Conservation (phyloP, 2,797 vertebrate genomes). For the Acipenser oxyrinchus region DNA sequence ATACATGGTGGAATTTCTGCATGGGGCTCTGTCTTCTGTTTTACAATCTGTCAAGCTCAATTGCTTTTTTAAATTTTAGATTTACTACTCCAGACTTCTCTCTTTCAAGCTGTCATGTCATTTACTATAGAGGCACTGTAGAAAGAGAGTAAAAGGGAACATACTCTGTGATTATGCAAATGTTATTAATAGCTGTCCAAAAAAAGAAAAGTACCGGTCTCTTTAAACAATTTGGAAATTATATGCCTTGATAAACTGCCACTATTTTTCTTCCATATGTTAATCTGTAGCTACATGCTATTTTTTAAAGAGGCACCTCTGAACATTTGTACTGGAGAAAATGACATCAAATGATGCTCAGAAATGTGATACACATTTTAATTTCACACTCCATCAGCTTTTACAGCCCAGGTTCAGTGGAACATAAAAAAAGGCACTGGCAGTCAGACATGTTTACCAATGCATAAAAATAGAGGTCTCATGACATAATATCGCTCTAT, state of each 20-base stretch:
- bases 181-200: conserved; percentile 21
- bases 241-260: conserved; percentile 45
- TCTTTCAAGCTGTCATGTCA: neutral
- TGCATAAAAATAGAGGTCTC: conserved; percentile 45
- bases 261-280: conserved; percentile 46
- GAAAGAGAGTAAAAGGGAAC: conserved; percentile 4
- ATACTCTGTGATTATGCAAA: conserved; percentile 16
- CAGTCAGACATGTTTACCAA: conserved; percentile 52
- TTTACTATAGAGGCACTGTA: neutral
- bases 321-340: conserved; percentile 53
- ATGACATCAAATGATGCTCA: conserved; percentile 69
- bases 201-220: conserved; percentile 11
- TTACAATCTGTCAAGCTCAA: conserved; percentile 10
- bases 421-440: conserved; percentile 51
- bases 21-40: neutral
- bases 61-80: neutral
- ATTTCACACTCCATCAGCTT: conserved; percentile 97
- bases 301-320: conserved; percentile 33
- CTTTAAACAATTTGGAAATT: conserved; percentile 36
- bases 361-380: conserved; percentile 97
- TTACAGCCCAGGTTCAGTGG: conserved; percentile 71
- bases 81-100: neutral
- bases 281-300: conserved; percentile 42
- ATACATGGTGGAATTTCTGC: too few species aligned
- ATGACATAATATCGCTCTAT: conserved; percentile 17